A percentile compares a stretch with the other conserved stretches of the same genome.
Conservation (phyloP, 2,888 invertebrate genomes). For the Apoda limacodes region DNA sequence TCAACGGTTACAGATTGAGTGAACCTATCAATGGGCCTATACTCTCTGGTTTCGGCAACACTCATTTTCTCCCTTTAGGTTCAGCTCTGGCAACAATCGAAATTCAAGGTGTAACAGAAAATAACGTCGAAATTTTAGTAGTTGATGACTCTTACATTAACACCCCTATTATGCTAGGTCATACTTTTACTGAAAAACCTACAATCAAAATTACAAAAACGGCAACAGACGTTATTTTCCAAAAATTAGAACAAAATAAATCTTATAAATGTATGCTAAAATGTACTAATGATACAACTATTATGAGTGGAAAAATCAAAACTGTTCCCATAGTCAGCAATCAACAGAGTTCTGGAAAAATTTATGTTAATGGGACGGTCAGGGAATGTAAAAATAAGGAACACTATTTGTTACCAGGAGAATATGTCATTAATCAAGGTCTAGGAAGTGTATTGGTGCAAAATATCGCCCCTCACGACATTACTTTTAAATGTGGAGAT, state of each 20-base stretch:
- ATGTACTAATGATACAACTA: too few relatives aligned
- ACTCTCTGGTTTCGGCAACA: too few relatives aligned
- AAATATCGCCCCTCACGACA: too few relatives aligned
- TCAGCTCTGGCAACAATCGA: constrained; percentile 6
- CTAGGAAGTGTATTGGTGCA: neutral
- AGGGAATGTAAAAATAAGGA: constrained; percentile 5
- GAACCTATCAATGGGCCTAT: too few relatives aligned
- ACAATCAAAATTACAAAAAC: constrained; percentile 19
- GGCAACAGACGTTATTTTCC: constrained; percentile 11
- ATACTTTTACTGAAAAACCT: constrained; percentile 18
- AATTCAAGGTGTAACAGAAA: constrained; percentile 13
- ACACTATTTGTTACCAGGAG: constrained; percentile 8
- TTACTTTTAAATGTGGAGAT: too few relatives aligned
- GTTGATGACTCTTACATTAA: constrained; percentile 16
- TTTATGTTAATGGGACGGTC: constrained; percentile 2
- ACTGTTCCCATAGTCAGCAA: constrained; percentile 1
- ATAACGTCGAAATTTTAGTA: constrained; percentile 12
- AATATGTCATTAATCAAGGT: constrained; percentile 5
- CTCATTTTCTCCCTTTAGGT: constrained; percentile 14
- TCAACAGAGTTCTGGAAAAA: neutral
- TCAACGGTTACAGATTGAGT: too few relatives aligned
- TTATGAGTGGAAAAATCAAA: constrained; percentile 1
- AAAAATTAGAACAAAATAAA: constrained; percentile 2
- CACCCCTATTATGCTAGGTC: constrained; percentile 15
- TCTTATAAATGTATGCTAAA: too few relatives aligned